Base-by-base conservation (phyloP, 2,113 vertebrate genomes). In the Antechinus stuartii region DNA sequence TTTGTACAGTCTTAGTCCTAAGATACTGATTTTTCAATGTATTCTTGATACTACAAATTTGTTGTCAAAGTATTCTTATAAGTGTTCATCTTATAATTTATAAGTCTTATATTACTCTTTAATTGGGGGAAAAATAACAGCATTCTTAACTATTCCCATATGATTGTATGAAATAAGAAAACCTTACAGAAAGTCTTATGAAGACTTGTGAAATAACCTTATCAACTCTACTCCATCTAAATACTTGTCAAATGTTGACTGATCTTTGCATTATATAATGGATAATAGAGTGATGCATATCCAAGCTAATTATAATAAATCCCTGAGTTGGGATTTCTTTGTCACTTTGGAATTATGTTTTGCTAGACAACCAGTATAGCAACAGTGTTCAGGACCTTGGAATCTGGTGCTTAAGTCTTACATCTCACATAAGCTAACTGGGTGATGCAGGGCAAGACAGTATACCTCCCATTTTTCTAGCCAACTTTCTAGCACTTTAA, bases 131-230 rank as follows among this genome's bases (percentile, higher is more conserved):
- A 26, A 76, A 76, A n/a, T 76, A n/a, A 76, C 14, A 76, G 30
- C 61, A n/a, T 68, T 16, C 95, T 96, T 90, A 9, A 9, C 4
- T 54, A 6, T 93, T 49, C 50, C 7, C 52, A 46, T 35, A 52
- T 50, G 91, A 3, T 94, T 26, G 23, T 91, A 84, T 95, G 95
- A 94, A 96, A 93, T 61, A 96, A 61, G 14, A 27, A 50, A 92
- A 92, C 4, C 90, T 55, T 22, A 89, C 42, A 94, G 68, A 96
- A 90, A 57, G 68, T 84, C 1, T 84, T 22, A 19, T 42, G 57
- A 42, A 42, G 30, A 84, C 16, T 84, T 84, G 16, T 42, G n/a
- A 84, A 84, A 23, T 42, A 42, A 2, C n/a, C 53, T 8, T 93
- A 46, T 91, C 9, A 23, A 23, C 53, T 35, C 90, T 91, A 89